Evolutionary conservation across 2,888 invertebrate genomes (phyloP).

Genomic region (Phortica magna): DNA sequence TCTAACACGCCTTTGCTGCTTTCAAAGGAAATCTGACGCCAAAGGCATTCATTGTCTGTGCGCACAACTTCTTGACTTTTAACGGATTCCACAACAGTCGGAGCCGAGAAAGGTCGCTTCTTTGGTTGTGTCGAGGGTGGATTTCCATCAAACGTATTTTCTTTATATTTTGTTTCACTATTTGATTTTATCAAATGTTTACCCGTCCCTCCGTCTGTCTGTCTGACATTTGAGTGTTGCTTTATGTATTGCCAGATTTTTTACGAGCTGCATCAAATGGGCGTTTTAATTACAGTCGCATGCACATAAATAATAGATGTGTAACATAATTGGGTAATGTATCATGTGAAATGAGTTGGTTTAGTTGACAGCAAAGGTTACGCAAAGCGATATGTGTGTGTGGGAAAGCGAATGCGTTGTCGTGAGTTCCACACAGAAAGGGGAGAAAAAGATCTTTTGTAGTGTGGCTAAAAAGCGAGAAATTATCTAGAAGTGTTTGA

Average conservation of each 20-base stretch:
- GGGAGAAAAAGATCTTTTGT: no score
- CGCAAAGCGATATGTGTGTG: background rate
- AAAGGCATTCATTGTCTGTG: background rate
- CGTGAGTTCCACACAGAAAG: no score
- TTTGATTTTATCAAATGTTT: background rate
- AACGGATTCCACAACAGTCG: background rate
- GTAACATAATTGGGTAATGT: slow-evolving; percentile 19
- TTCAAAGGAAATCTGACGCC: background rate
- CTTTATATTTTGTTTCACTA: background rate
- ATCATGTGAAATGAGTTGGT: background rate
- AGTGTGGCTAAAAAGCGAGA: no score
- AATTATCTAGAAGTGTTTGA: no score
- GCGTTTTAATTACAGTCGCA: slow-evolving; percentile 18
- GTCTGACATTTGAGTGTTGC: background rate
- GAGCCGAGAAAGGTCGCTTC: background rate
- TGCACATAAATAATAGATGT: slow-evolving; percentile 9
- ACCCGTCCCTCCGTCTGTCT: no score
- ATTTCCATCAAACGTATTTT: background rate
- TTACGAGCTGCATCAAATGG: background rate
- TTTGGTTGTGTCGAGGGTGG: background rate
- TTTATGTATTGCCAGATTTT: background rate
- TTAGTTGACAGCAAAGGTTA: background rate
- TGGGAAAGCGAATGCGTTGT: background rate
- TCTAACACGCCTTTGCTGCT: background rate
- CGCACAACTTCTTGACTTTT: slow-evolving; percentile 8